These are phyloP conservation scores for Narcine bancroftii DNA, from an alignment of 2,113 vertebrate species.

Conservation along the genomic window DNA sequence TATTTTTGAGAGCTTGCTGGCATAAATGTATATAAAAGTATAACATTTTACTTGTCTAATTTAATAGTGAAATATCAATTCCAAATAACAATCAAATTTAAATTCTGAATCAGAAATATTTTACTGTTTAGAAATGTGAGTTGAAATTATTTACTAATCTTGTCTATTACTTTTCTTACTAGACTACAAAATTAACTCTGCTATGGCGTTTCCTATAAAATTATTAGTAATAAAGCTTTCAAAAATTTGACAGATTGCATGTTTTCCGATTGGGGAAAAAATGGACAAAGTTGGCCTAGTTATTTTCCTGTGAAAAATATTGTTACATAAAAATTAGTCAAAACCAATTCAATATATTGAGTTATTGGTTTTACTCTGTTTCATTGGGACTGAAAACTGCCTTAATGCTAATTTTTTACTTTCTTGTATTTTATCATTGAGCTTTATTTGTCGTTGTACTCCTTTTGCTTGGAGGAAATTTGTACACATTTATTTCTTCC, in stretches of 20 bases:
- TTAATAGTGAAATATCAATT: neutral
- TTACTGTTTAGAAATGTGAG: neutral
- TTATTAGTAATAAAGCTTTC: neutral
- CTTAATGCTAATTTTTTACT: neutral
- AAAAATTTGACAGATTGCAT: neutral
- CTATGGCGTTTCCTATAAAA: neutral
- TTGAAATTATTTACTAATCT: neutral
- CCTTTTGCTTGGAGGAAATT: conserved; percentile 26
- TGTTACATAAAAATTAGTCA: neutral
- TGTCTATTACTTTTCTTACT: neutral
- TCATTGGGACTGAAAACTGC: neutral
- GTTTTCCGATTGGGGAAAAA: neutral
- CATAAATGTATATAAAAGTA: neutral
- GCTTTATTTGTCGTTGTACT: neutral
- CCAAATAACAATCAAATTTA: neutral
- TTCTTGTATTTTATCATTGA: neutral
- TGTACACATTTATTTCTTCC: neutral
- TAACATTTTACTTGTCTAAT: neutral
- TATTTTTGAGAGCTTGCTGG: neutral
- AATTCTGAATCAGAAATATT: neutral
- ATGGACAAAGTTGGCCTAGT: neutral
- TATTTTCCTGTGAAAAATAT: neutral
- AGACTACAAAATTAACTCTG: neutral
- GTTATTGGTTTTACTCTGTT: neutral
- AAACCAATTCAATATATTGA: neutral